Conservation (phyloP, 2,797 vertebrate species). For the Octomys mimax region DNA sequence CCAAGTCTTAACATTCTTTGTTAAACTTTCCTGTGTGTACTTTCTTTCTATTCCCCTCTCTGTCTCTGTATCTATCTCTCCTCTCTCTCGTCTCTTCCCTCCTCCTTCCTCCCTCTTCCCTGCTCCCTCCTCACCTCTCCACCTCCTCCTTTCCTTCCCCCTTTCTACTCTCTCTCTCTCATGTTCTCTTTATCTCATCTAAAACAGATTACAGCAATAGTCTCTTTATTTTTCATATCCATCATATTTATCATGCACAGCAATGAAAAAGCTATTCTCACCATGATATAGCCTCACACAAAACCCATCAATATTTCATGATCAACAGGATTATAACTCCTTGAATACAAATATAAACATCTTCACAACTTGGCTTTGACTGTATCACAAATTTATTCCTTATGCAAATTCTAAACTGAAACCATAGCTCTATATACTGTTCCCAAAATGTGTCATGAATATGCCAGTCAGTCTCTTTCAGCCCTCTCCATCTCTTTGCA, state of each 20-base stretch:
- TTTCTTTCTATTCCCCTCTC: background rate
- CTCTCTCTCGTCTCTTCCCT: background rate
- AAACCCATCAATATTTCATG: background rate
- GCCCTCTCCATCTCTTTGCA: constrained; percentile 9
- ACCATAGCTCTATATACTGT: constrained; percentile 34
- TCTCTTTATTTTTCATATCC: background rate
- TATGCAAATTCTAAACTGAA: constrained; percentile 32
- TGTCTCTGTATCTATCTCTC: background rate
- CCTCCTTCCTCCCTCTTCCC: background rate
- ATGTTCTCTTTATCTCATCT: background rate
- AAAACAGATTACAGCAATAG: background rate
- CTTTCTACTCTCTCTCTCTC: background rate
- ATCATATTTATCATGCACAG: background rate
- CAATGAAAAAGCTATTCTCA: background rate
- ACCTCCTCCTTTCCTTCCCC: background rate
- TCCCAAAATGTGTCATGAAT: constrained; percentile 32
- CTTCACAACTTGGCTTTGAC: constrained; percentile 41
- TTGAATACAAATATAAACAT: constrained; percentile 60
- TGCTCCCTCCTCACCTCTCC: background rate
- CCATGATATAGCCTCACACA: background rate
- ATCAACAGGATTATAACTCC: background rate
- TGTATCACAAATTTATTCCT: constrained; percentile 45
- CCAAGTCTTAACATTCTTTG: background rate
- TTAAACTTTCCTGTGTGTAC: background rate
- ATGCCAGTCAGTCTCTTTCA: constrained; percentile 43